Evolutionary conservation across 2,797 vertebrate genomes (phyloP), one percentile per base, ranked within the genome.

Genomic region (Manis pentadactyla): DNA sequence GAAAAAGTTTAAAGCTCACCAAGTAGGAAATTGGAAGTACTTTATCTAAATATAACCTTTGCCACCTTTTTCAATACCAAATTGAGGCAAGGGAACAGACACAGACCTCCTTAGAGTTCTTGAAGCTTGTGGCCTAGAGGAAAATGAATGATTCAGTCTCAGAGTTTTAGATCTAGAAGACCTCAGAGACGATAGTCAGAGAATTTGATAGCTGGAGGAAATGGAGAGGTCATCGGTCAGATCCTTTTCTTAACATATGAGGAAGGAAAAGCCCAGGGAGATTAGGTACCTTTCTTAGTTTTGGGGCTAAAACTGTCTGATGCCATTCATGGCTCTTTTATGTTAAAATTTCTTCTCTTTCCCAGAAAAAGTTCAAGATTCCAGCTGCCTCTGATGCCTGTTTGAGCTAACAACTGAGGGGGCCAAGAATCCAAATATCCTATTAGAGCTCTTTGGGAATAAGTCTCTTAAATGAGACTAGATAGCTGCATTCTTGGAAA

Each of bases 401-500:
- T 53, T 75, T 59, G 85, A 96, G n/a, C 63, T 66, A 86, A 87
- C 29, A 71, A 61, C 74, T 63, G 87, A 37, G 61, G 51, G 4
- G 13, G 25, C 57, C 51, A 10, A 46, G 71, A 77, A 55, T 94
- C 90, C 86, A 77, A 66, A 94, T 11, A 85, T 61, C 87, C 68
- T 78, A 34, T 34, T 39, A 18, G 88, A 97, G 78, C 49, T 75
- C 42, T 82, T 93, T 96, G 21, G 5, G 82, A 97, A 84, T 96
- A 96, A 97, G 95, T 92, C 59, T 93, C 63, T 97, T 96, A 96
- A 97, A 97, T 97, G 93, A 96, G 94, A 93, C 88, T 92, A 51
- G 49, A 37, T 94, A 59, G 88, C 81, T 87, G 39, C 86, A 86
- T 85, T n/a, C 82, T 94, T 96, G 96, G 97, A 96, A 97, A 97